These are phyloP conservation scores for Scatophagus argus DNA, from an alignment of 2,113 vertebrate species.

Conservation along the genomic window DNA sequence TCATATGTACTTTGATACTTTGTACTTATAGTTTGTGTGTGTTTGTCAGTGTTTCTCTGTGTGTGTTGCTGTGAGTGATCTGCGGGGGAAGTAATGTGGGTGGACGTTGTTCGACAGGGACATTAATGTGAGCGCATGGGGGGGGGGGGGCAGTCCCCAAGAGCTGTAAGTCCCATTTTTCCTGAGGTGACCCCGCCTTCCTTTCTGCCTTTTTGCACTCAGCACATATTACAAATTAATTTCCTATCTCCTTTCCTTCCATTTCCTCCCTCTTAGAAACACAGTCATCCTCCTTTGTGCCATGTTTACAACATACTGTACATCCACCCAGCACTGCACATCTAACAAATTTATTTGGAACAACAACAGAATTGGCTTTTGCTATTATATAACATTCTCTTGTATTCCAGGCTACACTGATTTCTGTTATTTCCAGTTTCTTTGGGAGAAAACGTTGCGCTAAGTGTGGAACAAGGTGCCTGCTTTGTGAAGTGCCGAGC, in stretches of 20 bases:
- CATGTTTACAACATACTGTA: constrained; percentile 48
- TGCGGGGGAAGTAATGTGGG: constrained; percentile 64
- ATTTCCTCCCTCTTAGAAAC: constrained; percentile 32
- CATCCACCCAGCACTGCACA: constrained; percentile 19
- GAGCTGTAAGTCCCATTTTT: constrained; percentile 59
- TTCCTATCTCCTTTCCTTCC: constrained; percentile 42
- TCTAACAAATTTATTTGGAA: constrained; percentile 23
- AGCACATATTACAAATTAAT: constrained; percentile 64
- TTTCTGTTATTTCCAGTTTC: constrained; percentile 32
- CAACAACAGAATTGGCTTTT: constrained; percentile 43
- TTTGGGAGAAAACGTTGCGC: not conserved
- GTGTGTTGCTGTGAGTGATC: constrained; percentile 44
- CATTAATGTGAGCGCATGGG: constrained; percentile 61
- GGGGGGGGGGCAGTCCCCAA: constrained; percentile 38
- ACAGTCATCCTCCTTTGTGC: constrained; percentile 24
- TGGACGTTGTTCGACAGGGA: constrained; percentile 69
- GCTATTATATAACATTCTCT: constrained; percentile 45
- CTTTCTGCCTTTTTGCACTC: constrained; percentile 35
- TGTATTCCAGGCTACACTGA: constrained; percentile 21
- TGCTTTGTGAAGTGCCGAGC: constrained; percentile 46
- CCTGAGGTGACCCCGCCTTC: constrained; percentile 56
- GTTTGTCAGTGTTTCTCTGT: not conserved
- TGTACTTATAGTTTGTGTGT: constrained; percentile 1
- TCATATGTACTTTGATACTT: not conserved
- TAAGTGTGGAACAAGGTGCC: constrained; percentile 15